phyloP scores from a whole-genome alignment of 2,113 vertebrate genomes.

The Tylochromis polylepis region DNA sequence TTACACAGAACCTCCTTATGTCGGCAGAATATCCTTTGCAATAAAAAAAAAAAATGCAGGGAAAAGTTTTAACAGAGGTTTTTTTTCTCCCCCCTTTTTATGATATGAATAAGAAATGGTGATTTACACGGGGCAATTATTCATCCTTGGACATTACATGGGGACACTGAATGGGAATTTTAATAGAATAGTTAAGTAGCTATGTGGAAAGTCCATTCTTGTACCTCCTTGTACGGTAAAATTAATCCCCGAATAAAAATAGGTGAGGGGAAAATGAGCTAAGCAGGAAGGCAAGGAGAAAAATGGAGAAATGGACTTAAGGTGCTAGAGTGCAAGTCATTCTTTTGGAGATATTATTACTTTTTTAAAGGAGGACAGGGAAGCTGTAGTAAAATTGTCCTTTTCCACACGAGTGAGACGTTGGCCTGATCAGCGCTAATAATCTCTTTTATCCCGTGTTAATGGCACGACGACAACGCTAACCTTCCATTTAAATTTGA shows the following conservation, averaged over 20 bases:
- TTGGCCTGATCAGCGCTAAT: constrained; percentile 69
- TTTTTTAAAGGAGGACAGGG: constrained; percentile 62
- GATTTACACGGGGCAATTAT: constrained; percentile 96
- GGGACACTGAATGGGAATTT: constrained; percentile 96
- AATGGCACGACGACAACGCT: constrained; percentile 61
- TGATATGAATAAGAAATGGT: constrained; percentile 92
- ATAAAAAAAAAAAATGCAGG: constrained; percentile 39
- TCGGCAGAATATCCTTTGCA: constrained; percentile 86
- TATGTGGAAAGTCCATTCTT: constrained; percentile 75
- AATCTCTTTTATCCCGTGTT: constrained; percentile 71
- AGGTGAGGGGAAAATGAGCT: constrained; percentile 81
- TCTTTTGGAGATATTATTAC: constrained; percentile 70
- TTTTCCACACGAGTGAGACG: constrained; percentile 62
- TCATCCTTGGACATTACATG: constrained; percentile 94
- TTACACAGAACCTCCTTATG: constrained; percentile 81
- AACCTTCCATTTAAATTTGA: constrained; percentile 70
- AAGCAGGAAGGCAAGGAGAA: constrained; percentile 29
- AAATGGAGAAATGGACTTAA: constrained; percentile 51
- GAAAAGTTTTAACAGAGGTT: constrained; percentile 83
- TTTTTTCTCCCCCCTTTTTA: constrained; percentile 54
- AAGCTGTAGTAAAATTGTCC: constrained; percentile 61
- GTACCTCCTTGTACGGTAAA: constrained; percentile 91
- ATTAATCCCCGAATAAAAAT: constrained; percentile 98
- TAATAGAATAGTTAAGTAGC: constrained; percentile 99
- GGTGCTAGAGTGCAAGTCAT: constrained; percentile 65